These are phyloP conservation scores for Nymphalis c-album DNA, from an alignment of 2,888 invertebrate species.

Conservation along the genomic window DNA sequence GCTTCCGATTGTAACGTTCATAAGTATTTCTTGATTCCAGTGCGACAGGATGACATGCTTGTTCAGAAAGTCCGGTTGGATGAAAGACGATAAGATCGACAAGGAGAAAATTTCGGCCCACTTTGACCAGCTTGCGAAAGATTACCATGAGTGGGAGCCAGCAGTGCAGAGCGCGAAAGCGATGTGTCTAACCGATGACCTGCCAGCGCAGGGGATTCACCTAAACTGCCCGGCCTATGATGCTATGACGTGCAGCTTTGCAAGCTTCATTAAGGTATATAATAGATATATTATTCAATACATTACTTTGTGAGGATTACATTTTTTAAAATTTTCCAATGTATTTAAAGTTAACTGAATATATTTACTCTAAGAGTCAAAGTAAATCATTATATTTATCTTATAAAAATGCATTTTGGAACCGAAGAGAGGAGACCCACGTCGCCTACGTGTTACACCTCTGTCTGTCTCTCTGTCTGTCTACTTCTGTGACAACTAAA, in stretches of 20 bases:
- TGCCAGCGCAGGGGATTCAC: constrained; percentile 55
- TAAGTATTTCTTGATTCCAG: constrained; percentile 46
- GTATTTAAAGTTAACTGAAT: too few relatives aligned
- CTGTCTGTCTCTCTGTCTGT: too few relatives aligned
- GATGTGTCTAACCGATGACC: constrained; percentile 47
- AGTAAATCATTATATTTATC: too few relatives aligned
- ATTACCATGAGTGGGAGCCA: constrained; percentile 54
- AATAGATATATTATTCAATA: too few relatives aligned
- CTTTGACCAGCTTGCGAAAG: constrained; percentile 52
- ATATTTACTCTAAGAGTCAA: too few relatives aligned
- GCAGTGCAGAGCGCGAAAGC: constrained; percentile 53
- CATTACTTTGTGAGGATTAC: too few relatives aligned
- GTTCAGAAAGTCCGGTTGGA: constrained; percentile 57
- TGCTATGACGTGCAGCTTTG: constrained; percentile 51
- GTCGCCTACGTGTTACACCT: too few relatives aligned
- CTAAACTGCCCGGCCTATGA: constrained; percentile 64
- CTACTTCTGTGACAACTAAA: too few relatives aligned
- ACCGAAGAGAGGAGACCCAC: too few relatives aligned
- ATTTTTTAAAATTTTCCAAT: too few relatives aligned
- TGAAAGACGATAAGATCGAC: constrained; percentile 49
- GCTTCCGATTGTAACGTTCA: background rate
- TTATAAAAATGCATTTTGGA: too few relatives aligned
- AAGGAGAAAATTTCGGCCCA: constrained; percentile 48
- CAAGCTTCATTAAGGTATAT: constrained; percentile 59
- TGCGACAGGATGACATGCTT: constrained; percentile 58